Conservation (phyloP, 2,797 vertebrate genomes). For the Lepidocolaptes lacrymiger region DNA sequence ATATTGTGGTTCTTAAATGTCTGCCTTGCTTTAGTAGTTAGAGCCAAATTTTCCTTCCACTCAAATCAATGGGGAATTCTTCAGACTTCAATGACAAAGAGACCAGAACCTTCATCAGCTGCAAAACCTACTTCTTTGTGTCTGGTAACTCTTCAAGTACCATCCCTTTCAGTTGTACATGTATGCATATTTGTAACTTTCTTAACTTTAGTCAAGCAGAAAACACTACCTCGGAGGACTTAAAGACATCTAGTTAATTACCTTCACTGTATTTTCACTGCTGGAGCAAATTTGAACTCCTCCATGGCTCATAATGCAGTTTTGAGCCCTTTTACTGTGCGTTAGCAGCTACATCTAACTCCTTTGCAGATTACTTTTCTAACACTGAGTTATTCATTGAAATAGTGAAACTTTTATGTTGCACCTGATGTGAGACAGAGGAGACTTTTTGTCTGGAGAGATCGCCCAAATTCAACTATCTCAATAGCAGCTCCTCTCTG, state of each 20-base stretch:
- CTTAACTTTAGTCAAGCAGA: neutral
- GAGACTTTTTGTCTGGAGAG: neutral
- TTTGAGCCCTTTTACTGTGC: neutral
- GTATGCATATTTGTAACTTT: neutral
- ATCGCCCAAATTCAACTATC: neutral
- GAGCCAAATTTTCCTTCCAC: neutral
- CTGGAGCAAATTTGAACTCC: neutral
- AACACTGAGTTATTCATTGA: neutral
- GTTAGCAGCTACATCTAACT: neutral
- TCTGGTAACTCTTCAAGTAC: neutral
- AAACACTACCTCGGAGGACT: neutral
- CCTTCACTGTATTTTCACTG: neutral
- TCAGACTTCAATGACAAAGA: neutral
- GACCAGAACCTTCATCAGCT: neutral
- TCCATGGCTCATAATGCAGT: neutral
- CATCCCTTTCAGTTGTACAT: neutral
- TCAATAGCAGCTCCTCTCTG: neutral
- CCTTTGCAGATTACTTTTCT: neutral
- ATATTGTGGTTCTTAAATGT: conserved; percentile 50
- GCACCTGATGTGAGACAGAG: neutral
- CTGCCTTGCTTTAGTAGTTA: conserved; percentile 36
- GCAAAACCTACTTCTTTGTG: neutral
- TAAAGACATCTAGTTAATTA: neutral
- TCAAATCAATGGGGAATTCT: conserved; percentile 29
- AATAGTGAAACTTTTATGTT: neutral